phyloP scores from a whole-genome alignment of 2,888 invertebrate genomes.

The Andrena bicolor region DNA sequence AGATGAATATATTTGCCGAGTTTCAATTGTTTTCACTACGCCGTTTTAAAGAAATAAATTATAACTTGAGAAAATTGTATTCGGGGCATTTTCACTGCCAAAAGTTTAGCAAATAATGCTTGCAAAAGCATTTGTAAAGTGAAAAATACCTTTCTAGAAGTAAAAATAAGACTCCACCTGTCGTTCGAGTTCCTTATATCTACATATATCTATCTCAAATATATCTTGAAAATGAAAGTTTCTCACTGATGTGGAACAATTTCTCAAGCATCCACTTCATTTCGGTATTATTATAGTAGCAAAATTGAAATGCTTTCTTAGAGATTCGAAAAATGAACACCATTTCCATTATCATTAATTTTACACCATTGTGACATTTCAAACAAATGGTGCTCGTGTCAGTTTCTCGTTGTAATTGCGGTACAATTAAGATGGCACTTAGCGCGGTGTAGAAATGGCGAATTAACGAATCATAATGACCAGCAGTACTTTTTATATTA shows the following conservation, averaged over 20 bases:
- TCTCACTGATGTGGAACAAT: neutral
- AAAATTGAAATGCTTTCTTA: neutral
- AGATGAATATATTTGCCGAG: no score
- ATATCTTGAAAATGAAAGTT: no score
- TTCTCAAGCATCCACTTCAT: neutral
- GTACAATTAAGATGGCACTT: neutral
- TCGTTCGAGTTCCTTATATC: no score
- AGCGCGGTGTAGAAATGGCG: neutral
- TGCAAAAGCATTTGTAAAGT: no score
- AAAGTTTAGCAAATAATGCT: no score
- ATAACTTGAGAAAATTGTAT: no score
- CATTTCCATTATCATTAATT: neutral
- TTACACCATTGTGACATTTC: neutral
- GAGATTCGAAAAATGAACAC: neutral
- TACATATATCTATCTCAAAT: no score
- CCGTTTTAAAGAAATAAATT: no score
- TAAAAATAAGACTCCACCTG: no score
- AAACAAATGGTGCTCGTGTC: neutral
- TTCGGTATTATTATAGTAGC: neutral
- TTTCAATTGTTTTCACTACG: no score
- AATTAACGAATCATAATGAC: neutral
- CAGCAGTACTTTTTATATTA: slow-evolving; percentile 6
- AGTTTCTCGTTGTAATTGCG: neutral
- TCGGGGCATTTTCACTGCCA: no score
- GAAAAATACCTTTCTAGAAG: no score